phyloP scores from a whole-genome alignment of 2,113 vertebrate genomes.

The Scortum barcoo region DNA sequence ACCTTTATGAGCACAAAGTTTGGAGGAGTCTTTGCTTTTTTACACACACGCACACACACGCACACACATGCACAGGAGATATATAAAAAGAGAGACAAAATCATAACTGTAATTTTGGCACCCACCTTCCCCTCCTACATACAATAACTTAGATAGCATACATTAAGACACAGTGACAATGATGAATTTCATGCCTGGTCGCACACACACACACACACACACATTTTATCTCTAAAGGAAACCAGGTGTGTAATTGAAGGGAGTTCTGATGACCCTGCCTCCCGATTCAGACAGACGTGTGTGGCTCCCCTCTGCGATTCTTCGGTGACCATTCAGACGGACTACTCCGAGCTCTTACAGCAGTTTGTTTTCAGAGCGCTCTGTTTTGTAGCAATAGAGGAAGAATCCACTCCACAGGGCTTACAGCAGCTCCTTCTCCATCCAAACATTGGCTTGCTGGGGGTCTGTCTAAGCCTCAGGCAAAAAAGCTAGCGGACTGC shows the following conservation, averaged over 20 bases:
- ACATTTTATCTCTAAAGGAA: conserved; percentile 38
- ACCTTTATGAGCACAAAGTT: conserved; percentile 18
- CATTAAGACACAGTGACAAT: conserved; percentile 17
- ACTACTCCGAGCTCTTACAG: conserved; percentile 44
- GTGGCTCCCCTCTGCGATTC: conserved; percentile 24
- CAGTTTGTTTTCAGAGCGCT: conserved; percentile 70
- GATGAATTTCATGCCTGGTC: conserved; percentile 23
- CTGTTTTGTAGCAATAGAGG: conserved; percentile 69
- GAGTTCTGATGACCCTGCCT: conserved; percentile 6
- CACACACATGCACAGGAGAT: background rate
- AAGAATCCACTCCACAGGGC: conserved; percentile 75
- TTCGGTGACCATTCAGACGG: conserved; percentile 1
- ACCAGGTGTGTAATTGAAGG: conserved; percentile 51
- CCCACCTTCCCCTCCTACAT: background rate
- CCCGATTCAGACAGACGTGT: background rate
- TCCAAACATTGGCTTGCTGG: conserved; percentile 72
- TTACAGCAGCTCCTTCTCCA: conserved; percentile 65
- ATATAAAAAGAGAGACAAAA: background rate
- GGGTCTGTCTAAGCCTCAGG: conserved; percentile 51
- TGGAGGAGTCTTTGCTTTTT: background rate
- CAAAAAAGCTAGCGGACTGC: conserved; percentile 33
- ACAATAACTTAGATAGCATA: background rate
- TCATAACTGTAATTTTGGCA: background rate
- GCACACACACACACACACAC: background rate
- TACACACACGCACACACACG: background rate